Evolutionary conservation across 2,797 vertebrate species (phyloP).

Genomic region (Paramormyrops hopkinsi): DNA sequence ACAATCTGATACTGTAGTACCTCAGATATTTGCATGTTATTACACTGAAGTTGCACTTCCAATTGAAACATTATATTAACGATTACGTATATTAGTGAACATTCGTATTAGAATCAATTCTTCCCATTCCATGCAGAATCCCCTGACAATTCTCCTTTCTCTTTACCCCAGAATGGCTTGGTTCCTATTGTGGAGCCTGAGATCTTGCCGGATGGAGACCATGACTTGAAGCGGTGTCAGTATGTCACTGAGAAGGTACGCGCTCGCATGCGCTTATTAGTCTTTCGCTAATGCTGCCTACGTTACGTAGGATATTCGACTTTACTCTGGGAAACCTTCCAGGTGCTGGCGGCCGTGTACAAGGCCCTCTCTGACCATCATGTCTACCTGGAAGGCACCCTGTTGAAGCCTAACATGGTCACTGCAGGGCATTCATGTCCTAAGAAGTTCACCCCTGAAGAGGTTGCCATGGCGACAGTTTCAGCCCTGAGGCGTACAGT

Average conservation of each 20-base stretch:
- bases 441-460: slow-evolving; percentile 82
- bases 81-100: not conserved
- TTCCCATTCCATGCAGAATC: not conserved
- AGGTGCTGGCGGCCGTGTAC: slow-evolving; percentile 93
- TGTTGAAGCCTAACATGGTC: slow-evolving; percentile 97
- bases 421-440: slow-evolving; percentile 81
- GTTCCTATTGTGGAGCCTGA: slow-evolving; percentile 96
- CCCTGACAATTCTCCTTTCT: not conserved
- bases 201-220: slow-evolving; percentile 84
- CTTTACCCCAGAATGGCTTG: slow-evolving; percentile 71
- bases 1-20: not conserved
- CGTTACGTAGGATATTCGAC: too few relatives aligned
- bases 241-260: slow-evolving; percentile 85
- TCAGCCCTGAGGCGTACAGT: slow-evolving; percentile 84
- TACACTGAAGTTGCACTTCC: not conserved
- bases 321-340: not conserved
- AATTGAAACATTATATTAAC: not conserved
- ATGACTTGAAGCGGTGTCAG: slow-evolving; percentile 84
- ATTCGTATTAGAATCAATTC: not conserved
- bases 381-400: slow-evolving; percentile 89
- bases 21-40: not conserved
- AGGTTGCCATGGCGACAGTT: slow-evolving; percentile 86
- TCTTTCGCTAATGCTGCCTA: slow-evolving; percentile 62
- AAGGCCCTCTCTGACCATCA: slow-evolving; percentile 92
- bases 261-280: slow-evolving; percentile 1